Conservation (phyloP, 2,888 invertebrate species). For the Azorinus chamasolen region DNA sequence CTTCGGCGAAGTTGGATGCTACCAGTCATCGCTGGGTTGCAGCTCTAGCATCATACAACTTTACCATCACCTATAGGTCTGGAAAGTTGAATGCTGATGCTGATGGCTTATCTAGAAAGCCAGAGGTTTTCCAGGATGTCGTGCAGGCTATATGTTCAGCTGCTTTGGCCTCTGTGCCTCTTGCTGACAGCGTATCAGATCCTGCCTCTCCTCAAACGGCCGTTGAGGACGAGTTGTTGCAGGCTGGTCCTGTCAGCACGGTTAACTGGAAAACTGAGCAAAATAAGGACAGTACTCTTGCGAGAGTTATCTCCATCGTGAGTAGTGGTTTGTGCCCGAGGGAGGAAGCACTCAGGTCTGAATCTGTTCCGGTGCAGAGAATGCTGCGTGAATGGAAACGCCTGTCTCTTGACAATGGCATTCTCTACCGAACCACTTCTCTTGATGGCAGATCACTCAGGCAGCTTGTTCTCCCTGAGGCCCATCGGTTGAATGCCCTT, state of each 20-base stretch:
- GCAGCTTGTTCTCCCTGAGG: conserved; percentile 20
- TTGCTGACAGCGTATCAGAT: no score
- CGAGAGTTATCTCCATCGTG: conserved; percentile 1
- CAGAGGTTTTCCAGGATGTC: no score
- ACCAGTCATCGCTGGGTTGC: conserved; percentile 33
- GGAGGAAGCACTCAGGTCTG: conserved; percentile 5
- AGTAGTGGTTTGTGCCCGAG: conserved; percentile 25
- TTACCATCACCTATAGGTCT: not conserved
- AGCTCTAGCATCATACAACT: conserved; percentile 26
- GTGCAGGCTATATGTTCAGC: no score
- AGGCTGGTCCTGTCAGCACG: no score
- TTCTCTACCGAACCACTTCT: conserved; percentile 16
- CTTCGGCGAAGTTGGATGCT: conserved; percentile 38
- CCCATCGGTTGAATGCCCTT: conserved; percentile 7
- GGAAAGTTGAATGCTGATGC: no score
- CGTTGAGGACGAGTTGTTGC: no score
- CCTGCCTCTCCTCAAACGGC: no score
- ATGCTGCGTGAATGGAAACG: conserved; percentile 27
- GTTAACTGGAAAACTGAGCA: no score
- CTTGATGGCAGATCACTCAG: not conserved
- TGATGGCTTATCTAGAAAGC: no score
- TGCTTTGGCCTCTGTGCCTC: no score
- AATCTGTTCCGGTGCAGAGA: no score
- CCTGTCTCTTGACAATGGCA: conserved; percentile 21
- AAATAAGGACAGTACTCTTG: no score